These are phyloP conservation scores for Atrina japonica DNA, from an alignment of 2,888 invertebrate genomes.

Conservation along the genomic window DNA sequence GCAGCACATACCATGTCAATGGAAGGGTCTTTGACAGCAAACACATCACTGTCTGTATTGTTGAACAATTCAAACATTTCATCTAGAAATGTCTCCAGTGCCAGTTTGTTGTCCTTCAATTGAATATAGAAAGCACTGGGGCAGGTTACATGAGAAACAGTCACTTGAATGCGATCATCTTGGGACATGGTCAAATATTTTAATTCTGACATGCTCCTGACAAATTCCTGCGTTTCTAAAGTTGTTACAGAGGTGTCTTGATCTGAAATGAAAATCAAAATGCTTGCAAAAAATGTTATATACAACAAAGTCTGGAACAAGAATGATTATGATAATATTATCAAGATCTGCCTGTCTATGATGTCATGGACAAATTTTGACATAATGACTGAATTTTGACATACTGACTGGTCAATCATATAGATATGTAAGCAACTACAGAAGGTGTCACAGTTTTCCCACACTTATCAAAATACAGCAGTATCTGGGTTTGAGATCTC, in stretches of 20 bases:
- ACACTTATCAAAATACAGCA: no score
- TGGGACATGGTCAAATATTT: slow-evolving; percentile 13
- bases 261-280: no score
- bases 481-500: no score
- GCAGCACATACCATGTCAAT: slow-evolving; percentile 64
- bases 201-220: background rate
- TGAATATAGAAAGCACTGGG: slow-evolving; percentile 72
- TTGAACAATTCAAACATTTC: slow-evolving; percentile 67
- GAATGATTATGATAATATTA: no score
- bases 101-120: slow-evolving; percentile 47
- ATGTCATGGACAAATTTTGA: no score
- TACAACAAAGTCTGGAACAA: no score
- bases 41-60: slow-evolving; percentile 41
- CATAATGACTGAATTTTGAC: no score
- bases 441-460: no score
- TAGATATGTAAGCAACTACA: no score
- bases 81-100: slow-evolving; percentile 62
- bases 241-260: background rate
- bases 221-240: background rate
- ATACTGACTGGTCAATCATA: no score
- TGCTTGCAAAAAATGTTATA: no score
- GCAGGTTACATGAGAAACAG: slow-evolving; percentile 54
- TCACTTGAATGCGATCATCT: slow-evolving; percentile 55
- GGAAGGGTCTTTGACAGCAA: slow-evolving; percentile 39
- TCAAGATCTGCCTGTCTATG: no score